Base-by-base conservation (phyloP, 2,113 vertebrate species). In the Spermophilus dauricus region DNA sequence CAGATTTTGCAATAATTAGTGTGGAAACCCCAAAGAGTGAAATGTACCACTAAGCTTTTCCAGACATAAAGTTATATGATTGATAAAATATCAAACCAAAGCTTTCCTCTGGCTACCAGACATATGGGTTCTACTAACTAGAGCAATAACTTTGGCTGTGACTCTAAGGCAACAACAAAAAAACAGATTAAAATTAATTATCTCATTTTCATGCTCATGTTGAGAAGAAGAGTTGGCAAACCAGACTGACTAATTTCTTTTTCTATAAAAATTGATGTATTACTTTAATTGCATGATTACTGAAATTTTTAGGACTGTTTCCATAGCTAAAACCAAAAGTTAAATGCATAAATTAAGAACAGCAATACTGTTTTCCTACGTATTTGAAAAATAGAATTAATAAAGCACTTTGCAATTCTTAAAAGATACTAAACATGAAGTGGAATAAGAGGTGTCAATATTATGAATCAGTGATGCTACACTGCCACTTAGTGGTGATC, bases 401-500 rank as follows among this genome's bases (percentile, higher is more conserved):
- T 42, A 58, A 17, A 76, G 12, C 42, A 84, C 17, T 65, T 56
- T 65, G 39, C 89, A 78, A 85, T 37, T 81, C 88, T 87, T 77
- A 70, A 69, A 88, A 8, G 37, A 80, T 84, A 94, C n/a, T 3
- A 91, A 82, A 80, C 37, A 37, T 58, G 42, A 87, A 88, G 24
- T 88, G 34, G 45, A 86, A 16, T 77, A 42, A 26, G 34, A 48
- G 26, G 5, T 45, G 76, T 42, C n/a, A 83, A 72, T 34, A 51
- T 14, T 70, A 24, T 69, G 14, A 11, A 30, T 53, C 32, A 72
- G 51, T 22, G 51, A 92, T 80, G 65, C 37, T 94, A 63, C 2
- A 85, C 92, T 97, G 88, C 88, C 92, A 94, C 94, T 78, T 88
- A 78, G 87, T 94, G 92, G 91, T 39, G 13, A 5, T 4, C 45